Evolutionary conservation across 2,888 invertebrate species (phyloP).

Genomic region (Liposcelis brunnea): DNA sequence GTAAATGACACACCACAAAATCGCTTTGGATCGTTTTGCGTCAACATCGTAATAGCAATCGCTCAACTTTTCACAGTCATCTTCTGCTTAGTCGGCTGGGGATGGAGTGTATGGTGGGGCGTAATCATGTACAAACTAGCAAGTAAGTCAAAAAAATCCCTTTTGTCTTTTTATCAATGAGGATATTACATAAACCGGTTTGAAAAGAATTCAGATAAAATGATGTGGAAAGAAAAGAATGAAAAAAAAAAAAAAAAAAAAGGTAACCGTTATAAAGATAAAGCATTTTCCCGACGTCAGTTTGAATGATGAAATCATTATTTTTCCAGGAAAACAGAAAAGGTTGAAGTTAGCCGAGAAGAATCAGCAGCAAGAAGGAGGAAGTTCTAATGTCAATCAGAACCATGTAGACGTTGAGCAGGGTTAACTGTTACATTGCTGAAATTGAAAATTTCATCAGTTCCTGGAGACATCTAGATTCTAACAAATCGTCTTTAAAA

Average conservation of each 20-base stretch:
- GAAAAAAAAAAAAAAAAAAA: conserved; percentile 6
- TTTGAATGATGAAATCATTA: neutral
- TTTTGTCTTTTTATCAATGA: neutral
- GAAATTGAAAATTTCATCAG: no score
- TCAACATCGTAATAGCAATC: conserved; percentile 70
- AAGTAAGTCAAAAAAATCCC: conserved; percentile 41
- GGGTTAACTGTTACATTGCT: conserved; percentile 14
- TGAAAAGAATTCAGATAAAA: conserved; percentile 5
- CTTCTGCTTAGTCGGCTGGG: conserved; percentile 92
- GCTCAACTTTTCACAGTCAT: conserved; percentile 85
- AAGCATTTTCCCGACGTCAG: neutral
- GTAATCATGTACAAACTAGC: conserved; percentile 78
- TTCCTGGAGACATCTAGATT: no score
- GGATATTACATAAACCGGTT: neutral
- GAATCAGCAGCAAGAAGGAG: conserved; percentile 30
- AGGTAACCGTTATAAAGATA: neutral
- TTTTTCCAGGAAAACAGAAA: conserved; percentile 40
- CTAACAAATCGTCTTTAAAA: no score
- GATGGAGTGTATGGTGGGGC: conserved; percentile 98
- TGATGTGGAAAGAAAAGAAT: no score
- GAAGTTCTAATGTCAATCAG: conserved; percentile 31
- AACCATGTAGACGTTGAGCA: conserved; percentile 26
- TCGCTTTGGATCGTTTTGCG: conserved; percentile 62
- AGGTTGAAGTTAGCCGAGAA: conserved; percentile 40
- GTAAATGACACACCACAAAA: conserved; percentile 59